A percentile compares a stretch with the other conserved stretches of the same genome.
Conservation (phyloP, 2,888 invertebrate genomes). For the Agrilus cyanescens region DNA sequence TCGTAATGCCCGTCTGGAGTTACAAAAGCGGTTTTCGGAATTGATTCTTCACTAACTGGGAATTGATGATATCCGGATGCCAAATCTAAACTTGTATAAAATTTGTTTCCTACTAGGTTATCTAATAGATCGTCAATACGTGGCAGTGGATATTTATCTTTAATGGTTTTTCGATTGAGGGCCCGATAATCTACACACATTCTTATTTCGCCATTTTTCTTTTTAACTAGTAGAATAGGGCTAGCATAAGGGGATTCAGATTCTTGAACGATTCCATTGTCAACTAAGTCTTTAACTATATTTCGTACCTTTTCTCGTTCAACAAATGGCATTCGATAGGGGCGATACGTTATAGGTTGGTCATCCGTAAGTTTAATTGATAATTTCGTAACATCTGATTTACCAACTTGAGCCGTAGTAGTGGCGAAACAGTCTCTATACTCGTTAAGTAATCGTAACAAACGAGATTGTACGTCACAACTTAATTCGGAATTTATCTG, state of each 20-base stretch:
- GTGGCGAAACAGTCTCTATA: conserved; percentile 4
- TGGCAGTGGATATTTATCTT: conserved; percentile 24
- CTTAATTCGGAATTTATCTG: no score
- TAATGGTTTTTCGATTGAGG: conserved; percentile 23
- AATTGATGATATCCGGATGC: conserved; percentile 24
- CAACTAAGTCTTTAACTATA: conserved; percentile 15
- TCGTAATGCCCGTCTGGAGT: conserved; percentile 27
- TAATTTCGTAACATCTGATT: background rate
- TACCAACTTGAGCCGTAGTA: conserved; percentile 1
- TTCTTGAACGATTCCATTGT: conserved; percentile 17
- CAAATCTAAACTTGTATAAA: conserved; percentile 24
- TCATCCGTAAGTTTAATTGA: conserved; percentile 17
- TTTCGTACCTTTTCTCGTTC: conserved; percentile 15
- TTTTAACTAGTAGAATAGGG: conserved; percentile 14
- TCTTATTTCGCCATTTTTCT: conserved; percentile 17
- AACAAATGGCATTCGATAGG: conserved; percentile 20
- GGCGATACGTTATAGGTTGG: conserved; percentile 20
- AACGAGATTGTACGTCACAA: no score
- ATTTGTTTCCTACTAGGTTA: conserved; percentile 16
- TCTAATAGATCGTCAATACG: conserved; percentile 25
- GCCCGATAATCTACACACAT: conserved; percentile 22
- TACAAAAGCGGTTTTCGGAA: conserved; percentile 22
- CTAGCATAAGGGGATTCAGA: conserved; percentile 20
- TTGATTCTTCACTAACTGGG: conserved; percentile 17
- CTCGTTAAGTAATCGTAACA: conserved; percentile 3